Evolutionary conservation across 2,888 invertebrate species (phyloP).

Genomic region (Amphimallon solstitiale): DNA sequence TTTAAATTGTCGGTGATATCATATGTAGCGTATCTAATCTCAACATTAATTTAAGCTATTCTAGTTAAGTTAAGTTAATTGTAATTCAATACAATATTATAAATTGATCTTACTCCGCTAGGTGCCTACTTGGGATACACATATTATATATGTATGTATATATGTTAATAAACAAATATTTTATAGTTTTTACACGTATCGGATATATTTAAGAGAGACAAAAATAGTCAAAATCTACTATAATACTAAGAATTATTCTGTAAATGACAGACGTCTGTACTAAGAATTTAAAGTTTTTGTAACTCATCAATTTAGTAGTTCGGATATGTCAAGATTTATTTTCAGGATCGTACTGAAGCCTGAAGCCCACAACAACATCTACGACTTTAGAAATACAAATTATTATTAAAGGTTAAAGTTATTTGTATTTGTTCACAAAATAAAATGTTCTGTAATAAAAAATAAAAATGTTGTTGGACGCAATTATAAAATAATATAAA

Average conservation of each 20-base stretch:
- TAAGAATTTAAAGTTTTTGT: constrained; percentile 3
- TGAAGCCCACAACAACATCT: too few relatives aligned
- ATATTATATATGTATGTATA: neutral
- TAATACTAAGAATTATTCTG: constrained; percentile 17
- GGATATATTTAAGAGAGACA: constrained; percentile 12
- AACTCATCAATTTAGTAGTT: constrained; percentile 17
- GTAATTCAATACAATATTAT: neutral
- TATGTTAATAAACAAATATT: constrained; percentile 1
- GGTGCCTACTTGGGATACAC: neutral
- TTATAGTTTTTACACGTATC: constrained; percentile 32
- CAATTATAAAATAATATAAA: too few relatives aligned
- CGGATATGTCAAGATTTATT: neutral
- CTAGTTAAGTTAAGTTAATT: constrained; percentile 9
- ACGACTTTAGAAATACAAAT: too few relatives aligned
- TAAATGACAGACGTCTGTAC: constrained; percentile 8
- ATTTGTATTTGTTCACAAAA: too few relatives aligned
- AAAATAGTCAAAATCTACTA: constrained; percentile 18
- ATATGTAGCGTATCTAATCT: neutral
- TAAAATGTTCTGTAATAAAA: too few relatives aligned
- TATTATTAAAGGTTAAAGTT: too few relatives aligned
- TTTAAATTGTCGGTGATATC: constrained; percentile 13
- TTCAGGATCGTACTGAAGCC: constrained; percentile 5
- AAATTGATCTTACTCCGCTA: constrained; percentile 2
- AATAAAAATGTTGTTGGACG: too few relatives aligned
- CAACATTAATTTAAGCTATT: constrained; percentile 1